A percentile compares a stretch with the other conserved stretches of the same genome.
Conservation (phyloP, 2,113 vertebrate species). For the Sphaerodactylus townsendi region DNA sequence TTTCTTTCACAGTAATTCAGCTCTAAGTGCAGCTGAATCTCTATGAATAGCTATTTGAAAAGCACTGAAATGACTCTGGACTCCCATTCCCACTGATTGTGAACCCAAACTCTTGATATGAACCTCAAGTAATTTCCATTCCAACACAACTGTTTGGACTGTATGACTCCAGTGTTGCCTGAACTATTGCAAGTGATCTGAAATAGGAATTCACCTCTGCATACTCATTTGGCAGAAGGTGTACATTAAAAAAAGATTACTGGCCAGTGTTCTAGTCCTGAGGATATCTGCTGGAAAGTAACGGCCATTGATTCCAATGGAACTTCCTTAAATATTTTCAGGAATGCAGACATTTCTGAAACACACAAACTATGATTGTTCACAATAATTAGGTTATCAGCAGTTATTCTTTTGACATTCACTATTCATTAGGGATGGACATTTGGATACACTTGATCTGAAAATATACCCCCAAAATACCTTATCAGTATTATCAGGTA, state of each 20-base stretch:
- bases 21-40: slow-evolving; percentile 1
- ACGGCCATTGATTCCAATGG: neutral
- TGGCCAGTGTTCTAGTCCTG: neutral
- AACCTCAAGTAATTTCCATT: neutral
- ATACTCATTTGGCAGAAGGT: neutral
- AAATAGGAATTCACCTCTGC: neutral
- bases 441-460: no score
- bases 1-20: slow-evolving; percentile 6
- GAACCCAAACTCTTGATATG: neutral
- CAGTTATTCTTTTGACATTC: neutral
- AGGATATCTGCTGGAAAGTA: neutral
- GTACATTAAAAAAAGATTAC: neutral
- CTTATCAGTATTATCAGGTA: no score
- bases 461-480: no score
- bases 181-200: neutral
- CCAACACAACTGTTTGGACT: neutral
- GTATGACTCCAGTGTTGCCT: neutral
- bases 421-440: neutral
- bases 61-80: slow-evolving; percentile 11
- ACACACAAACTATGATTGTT: neutral
- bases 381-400: neutral
- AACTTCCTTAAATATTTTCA: neutral
- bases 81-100: neutral
- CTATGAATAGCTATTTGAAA: slow-evolving; percentile 11
- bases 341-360: neutral